Base-by-base conservation (phyloP, 2,113 vertebrate species). In the Rostratula benghalensis region DNA sequence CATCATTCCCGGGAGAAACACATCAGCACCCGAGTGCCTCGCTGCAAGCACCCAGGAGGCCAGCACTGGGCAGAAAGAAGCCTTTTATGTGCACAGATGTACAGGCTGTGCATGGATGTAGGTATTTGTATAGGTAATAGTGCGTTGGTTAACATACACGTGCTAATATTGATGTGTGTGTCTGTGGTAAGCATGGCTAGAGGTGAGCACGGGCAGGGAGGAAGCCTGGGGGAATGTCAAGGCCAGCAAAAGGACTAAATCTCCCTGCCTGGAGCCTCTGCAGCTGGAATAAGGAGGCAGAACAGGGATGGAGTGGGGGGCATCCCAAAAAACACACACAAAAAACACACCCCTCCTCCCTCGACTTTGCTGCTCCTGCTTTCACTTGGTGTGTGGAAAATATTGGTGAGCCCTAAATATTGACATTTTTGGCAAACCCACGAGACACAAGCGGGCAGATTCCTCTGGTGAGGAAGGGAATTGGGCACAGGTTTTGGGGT, bases 101-200 rank as follows among this genome's bases (percentile, higher is more conserved):
- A 10, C 4, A 13, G 28, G 4, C 11, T 10, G 35, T 17, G 15
- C 9, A 30, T 20, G 30, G 28, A 18, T 28, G 13, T 18, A 6
- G 20, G 50, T 30, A 14, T 56, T 24, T 30, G 39, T 39, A 14
- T 2, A 28, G 37, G 13, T 35, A 13, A 13, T 0, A 35, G 37
- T 43, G 31, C 19, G 5, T 30, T 20, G 22, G 28, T 43, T 56
- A 35, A 35, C 63, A 6, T 14, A 2, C 11, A 5, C 1, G 25
- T 11, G 5, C 61, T 56, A 7, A 67, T 3, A 4, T 7, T 10
- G 7, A 3, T 3, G 4, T 7, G 10, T 9, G 3, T 3, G 4
- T 45, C 45, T 5, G n/a, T 2, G 20, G 33, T 48, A 18, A 31
- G 21, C 21, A 2, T 28, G 48, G 37, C 24, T 22, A 22, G 77